These are phyloP conservation scores for Drosophila anomalata DNA, from an alignment of 2,888 invertebrate genomes.

Conservation along the genomic window DNA sequence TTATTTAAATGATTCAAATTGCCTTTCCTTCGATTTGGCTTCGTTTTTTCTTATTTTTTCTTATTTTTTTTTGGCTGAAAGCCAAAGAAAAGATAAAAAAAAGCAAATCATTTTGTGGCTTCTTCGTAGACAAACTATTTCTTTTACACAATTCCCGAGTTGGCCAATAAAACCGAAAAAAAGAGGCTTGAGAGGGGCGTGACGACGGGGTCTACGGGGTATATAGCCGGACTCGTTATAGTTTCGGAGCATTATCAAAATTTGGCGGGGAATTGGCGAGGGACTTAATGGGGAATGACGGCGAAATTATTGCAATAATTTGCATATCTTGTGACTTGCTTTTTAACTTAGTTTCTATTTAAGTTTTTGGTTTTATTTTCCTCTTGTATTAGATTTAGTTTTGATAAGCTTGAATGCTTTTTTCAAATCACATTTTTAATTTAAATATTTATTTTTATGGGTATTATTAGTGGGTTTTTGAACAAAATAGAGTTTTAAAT, in stretches of 20 bases:
- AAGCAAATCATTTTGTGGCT: slow-evolving; percentile 10
- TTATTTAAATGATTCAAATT: slow-evolving; percentile 51
- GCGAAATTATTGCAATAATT: slow-evolving; percentile 33
- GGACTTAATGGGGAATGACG: slow-evolving; percentile 11
- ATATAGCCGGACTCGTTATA: slow-evolving; percentile 13
- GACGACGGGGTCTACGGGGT: not conserved
- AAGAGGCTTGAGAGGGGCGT: not conserved
- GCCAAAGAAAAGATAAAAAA: slow-evolving; percentile 6
- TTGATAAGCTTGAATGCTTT: slow-evolving; percentile 4
- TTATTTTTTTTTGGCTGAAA: slow-evolving; percentile 14
- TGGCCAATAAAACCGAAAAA: slow-evolving; percentile 12
- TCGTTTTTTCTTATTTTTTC: not conserved
- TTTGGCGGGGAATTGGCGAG: slow-evolving; percentile 16
- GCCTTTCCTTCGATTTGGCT: slow-evolving; percentile 22
- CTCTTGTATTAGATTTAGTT: not conserved
- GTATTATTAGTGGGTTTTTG: no score
- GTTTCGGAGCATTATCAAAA: slow-evolving; percentile 12
- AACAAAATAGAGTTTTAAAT: no score
- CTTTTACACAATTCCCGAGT: slow-evolving; percentile 34
- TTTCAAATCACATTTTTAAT: not conserved
- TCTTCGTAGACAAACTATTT: slow-evolving; percentile 7
- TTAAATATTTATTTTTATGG: not conserved
- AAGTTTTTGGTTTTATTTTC: slow-evolving; percentile 1
- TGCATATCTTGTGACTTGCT: slow-evolving; percentile 19
- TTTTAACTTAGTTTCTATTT: slow-evolving; percentile 13